phyloP scores from a whole-genome alignment of 2,888 invertebrate species.

The Oscheius sp. region DNA sequence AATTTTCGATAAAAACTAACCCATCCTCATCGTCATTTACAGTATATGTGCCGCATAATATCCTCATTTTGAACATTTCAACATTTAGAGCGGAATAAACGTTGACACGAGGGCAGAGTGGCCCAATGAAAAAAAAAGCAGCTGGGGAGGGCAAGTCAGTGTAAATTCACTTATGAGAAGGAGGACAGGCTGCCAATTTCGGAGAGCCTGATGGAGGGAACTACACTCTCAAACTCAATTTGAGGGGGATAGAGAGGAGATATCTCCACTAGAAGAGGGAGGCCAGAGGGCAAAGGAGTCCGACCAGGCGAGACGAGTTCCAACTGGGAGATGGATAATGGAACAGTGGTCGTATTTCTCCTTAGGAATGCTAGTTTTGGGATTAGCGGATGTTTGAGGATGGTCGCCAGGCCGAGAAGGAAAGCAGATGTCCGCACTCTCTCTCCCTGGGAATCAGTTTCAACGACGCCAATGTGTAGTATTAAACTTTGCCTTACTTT shows the following conservation, averaged over 20 bases:
- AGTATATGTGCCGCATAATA: conserved; percentile 38
- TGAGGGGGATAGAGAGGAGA: not conserved
- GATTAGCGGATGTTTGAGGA: conserved; percentile 18
- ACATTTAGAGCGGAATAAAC: not conserved
- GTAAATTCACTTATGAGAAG: conserved; percentile 41
- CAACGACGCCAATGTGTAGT: not conserved
- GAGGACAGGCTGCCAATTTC: conserved; percentile 7
- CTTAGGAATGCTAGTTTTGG: conserved; percentile 16
- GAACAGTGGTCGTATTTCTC: conserved; percentile 23
- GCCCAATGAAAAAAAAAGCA: conserved; percentile 26
- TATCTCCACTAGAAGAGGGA: not conserved
- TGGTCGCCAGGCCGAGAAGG: not conserved
- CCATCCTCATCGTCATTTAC: conserved; percentile 36
- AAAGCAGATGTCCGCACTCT: conserved; percentile 7
- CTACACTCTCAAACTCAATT: conserved; percentile 1
- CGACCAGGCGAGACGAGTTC: conserved; percentile 7
- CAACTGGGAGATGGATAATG: conserved; percentile 22
- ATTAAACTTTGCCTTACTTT: too few relatives aligned
- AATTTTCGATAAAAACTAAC: conserved; percentile 7
- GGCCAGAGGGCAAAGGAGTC: not conserved
- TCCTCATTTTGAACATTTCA: conserved; percentile 39
- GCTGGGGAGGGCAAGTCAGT: conserved; percentile 31
- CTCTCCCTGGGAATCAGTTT: too few relatives aligned
- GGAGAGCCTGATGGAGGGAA: not conserved
- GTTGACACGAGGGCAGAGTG: not conserved